These are phyloP conservation scores for Digitonthophagus gazella DNA, from an alignment of 2,888 invertebrate genomes.

Conservation along the genomic window DNA sequence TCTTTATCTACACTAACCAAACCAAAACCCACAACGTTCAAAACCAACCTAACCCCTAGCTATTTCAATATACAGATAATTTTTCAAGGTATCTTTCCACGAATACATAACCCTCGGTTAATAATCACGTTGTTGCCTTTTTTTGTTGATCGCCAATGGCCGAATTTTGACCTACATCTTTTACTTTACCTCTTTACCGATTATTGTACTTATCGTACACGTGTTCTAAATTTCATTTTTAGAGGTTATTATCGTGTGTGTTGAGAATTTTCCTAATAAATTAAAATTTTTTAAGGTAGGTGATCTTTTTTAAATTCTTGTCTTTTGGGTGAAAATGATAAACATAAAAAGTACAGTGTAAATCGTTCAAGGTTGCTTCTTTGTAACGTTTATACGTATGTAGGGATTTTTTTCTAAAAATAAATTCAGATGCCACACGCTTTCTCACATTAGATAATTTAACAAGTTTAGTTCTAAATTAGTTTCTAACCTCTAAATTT, in stretches of 20 bases:
- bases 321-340: neutral
- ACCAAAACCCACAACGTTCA: too few species aligned
- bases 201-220: conserved; percentile 28
- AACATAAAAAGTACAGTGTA: too few species aligned
- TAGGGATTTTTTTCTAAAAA: conserved; percentile 12
- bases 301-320: conserved; percentile 14
- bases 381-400: neutral
- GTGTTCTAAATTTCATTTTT: conserved; percentile 19
- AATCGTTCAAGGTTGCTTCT: conserved; percentile 20
- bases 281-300: conserved; percentile 14
- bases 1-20: conserved; percentile 15
- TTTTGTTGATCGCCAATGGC: conserved; percentile 50
- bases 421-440: neutral
- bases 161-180: conserved; percentile 54
- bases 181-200: conserved; percentile 35
- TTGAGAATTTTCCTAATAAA: neutral
- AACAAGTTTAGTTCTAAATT: too few species aligned
- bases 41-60: too few species aligned
- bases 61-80: too few species aligned
- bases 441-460: too few species aligned
- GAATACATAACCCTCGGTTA: too few species aligned
- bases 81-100: too few species aligned
- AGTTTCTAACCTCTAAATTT: too few species aligned
- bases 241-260: neutral
- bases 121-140: too few species aligned